These are phyloP conservation scores for Mola mola DNA, from an alignment of 2,113 vertebrate species.

Conservation along the genomic window DNA sequence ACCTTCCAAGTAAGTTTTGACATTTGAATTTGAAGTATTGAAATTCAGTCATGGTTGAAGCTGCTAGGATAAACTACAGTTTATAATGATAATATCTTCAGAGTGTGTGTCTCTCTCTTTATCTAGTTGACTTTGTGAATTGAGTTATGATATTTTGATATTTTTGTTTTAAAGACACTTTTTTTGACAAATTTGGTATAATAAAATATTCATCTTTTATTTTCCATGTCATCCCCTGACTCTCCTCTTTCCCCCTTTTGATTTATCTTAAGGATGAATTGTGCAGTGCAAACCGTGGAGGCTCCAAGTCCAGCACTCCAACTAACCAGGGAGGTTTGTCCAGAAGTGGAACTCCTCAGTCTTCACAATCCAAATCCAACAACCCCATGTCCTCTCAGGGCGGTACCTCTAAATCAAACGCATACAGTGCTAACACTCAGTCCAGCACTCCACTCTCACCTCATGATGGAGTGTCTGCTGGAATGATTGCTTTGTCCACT, in stretches of 20 bases:
- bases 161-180: neutral
- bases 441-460: constrained; percentile 23
- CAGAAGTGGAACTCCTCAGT: constrained; percentile 82
- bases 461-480: constrained; percentile 59
- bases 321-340: constrained; percentile 74
- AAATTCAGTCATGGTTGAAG: too few species aligned
- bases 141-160: neutral
- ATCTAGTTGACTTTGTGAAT: neutral
- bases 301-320: constrained; percentile 65
- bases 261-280: constrained; percentile 89
- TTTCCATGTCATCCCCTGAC: neutral
- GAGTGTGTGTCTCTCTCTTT: neutral
- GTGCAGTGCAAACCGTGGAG: constrained; percentile 80
- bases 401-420: constrained; percentile 82
- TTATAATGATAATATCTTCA: too few species aligned
- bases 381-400: constrained; percentile 50
- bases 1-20: too few species aligned
- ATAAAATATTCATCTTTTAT: neutral
- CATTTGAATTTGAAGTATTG: too few species aligned
- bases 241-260: neutral
- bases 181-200: too few species aligned
- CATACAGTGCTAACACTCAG: constrained; percentile 70
- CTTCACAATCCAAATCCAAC: constrained; percentile 53
- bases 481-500: constrained; percentile 23
- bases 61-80: too few species aligned